Evolutionary conservation across 2,888 invertebrate genomes (phyloP), one percentile per base, ranked within the genome.

Genomic region (Acronicta aceris): DNA sequence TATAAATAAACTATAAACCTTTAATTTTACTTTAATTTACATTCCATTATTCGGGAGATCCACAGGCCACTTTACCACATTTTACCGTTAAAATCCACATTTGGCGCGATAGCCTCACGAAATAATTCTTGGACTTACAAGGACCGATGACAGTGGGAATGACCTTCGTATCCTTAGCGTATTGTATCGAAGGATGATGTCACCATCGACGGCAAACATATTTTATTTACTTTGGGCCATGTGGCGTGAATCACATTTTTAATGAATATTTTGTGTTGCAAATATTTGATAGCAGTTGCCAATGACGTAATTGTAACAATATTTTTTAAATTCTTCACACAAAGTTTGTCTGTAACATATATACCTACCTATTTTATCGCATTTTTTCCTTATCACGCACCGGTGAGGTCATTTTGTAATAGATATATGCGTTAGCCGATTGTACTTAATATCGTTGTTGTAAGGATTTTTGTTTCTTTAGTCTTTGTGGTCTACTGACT

Each of bases 331-430:
- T 56, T 56, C 62, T 56, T 15, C n/a, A 54, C n/a, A 55, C 10
- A n/a, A 16, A 6, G 56, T 43, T 65, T 53, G 55, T 71, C 55
- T 45, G 57, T 59, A 61, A 58, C 52, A 72, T 58, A 45, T 7
- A 12, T 33, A 33, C 12, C n/a, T n/a, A n/a, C n/a, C n/a, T 33
- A 38, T 74, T 77, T 81, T 86, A 84, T 88, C 85, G 76, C 78
- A 79, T 85, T 71, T 78, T 80, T 75, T 50, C 65, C 71, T 85
- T 87, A 87, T 86, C 85, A 70, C 58, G 51, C 21, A 42, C 46
- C 69, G 69, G 58, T 72, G 62, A 73, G 72, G 76, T 79, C 78
- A 75, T 78, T 72, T 62, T 59, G 76, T 85, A 84, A 87, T 85
- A 81, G 76, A 74, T 79, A 70, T 62, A 59, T 65, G 68, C 81